Conservation (phyloP, 2,888 invertebrate genomes). For the Copidosoma aretas region DNA sequence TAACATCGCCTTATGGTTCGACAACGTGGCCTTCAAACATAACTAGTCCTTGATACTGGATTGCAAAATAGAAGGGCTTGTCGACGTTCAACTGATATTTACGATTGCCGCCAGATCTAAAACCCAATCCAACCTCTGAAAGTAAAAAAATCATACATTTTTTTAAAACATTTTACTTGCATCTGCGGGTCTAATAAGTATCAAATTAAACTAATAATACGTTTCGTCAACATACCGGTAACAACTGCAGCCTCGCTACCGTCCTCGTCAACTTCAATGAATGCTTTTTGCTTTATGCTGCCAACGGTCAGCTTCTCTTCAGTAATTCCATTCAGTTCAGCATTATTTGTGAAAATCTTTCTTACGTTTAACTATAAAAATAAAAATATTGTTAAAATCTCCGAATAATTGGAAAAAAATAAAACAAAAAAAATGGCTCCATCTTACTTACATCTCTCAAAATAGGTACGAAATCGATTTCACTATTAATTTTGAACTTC, state of each 20-base stretch:
- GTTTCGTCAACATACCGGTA: conserved; percentile 30
- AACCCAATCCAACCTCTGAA: neutral
- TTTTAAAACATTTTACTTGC: neutral
- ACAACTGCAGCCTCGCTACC: conserved; percentile 71
- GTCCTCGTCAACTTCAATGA: conserved; percentile 86
- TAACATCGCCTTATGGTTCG: conserved; percentile 15
- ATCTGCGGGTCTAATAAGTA: neutral
- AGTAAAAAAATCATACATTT: neutral
- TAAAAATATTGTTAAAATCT: neutral
- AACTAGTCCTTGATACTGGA: conserved; percentile 40
- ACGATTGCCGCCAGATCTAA: neutral
- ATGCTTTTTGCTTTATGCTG: conserved; percentile 82
- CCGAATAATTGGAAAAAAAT: neutral
- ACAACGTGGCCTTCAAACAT: conserved; percentile 37
- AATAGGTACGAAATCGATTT: conserved; percentile 69
- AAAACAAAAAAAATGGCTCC: neutral
- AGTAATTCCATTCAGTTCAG: conserved; percentile 73
- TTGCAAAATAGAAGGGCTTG: conserved; percentile 52
- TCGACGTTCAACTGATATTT: conserved; percentile 48
- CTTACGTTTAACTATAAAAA: conserved; percentile 58
- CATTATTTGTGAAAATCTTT: conserved; percentile 68
- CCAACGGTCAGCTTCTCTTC: conserved; percentile 68
- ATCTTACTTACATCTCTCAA: conserved; percentile 68
- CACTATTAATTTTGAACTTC: conserved; percentile 80
- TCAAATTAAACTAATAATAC: no score